phyloP scores from a whole-genome alignment of 2,888 invertebrate genomes.

The Crocallis elinguaria region DNA sequence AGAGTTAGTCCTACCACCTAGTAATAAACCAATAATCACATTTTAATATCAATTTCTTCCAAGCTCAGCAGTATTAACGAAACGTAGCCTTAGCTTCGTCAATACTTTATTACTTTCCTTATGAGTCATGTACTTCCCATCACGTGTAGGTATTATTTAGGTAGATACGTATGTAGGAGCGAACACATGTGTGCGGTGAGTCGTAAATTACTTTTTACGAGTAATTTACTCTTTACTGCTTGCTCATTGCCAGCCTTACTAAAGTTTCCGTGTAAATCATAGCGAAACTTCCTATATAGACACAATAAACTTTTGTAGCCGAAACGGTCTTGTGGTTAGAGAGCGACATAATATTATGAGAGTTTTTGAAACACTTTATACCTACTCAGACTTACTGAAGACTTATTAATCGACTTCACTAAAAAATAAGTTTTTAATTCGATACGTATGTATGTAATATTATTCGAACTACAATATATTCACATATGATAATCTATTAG shows the following conservation, averaged over 20 bases:
- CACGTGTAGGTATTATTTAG: constrained; percentile 5
- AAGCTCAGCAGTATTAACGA: neutral
- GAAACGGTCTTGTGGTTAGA: neutral
- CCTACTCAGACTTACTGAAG: no score
- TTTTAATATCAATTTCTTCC: no score
- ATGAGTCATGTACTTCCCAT: constrained; percentile 3
- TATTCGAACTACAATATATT: no score
- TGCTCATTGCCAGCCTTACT: constrained; percentile 18
- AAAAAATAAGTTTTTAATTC: no score
- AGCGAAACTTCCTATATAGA: constrained; percentile 8
- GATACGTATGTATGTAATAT: no score
- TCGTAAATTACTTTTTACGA: constrained; percentile 29
- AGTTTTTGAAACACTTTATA: neutral
- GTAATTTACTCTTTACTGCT: constrained; percentile 25
- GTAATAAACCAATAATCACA: no score
- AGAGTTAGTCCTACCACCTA: no score
- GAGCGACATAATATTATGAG: neutral
- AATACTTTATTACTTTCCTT: constrained; percentile 10
- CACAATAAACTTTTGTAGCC: constrained; percentile 7
- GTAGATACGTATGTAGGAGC: constrained; percentile 5
- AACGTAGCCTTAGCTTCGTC: neutral
- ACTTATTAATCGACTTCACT: no score
- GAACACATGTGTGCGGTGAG: constrained; percentile 11
- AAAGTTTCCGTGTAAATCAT: constrained; percentile 21
- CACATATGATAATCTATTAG: no score